Percentiles rank a stretch among this genome's conserved stretches.
phyloP scores from a whole-genome alignment of 1,140 invertebrate species.

The Piezodorus guildinii region DNA sequence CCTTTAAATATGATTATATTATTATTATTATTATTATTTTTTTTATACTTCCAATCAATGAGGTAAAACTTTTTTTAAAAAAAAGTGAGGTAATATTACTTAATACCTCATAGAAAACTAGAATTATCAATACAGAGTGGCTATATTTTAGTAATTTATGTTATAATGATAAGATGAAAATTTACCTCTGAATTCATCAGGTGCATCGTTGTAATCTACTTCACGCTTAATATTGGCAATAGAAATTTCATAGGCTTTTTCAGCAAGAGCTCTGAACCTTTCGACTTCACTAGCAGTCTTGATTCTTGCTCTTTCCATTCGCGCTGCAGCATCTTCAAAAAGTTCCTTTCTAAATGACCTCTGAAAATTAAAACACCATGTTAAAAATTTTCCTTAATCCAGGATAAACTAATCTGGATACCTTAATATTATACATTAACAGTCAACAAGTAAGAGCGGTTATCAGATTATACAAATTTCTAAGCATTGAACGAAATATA shows the following conservation, averaged over 20 bases:
- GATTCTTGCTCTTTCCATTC: slow-evolving; percentile 68
- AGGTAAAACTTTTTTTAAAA: no score
- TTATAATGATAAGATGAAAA: not conserved
- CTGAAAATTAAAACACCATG: slow-evolving; percentile 42
- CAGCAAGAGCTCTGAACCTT: slow-evolving; percentile 65
- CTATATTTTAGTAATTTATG: not conserved
- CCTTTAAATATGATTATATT: no score
- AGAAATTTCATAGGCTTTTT: slow-evolving; percentile 65
- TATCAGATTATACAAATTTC: no score
- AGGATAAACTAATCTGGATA: no score
- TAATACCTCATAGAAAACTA: not conserved
- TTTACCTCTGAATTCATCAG: slow-evolving; percentile 82
- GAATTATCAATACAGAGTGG: no score
- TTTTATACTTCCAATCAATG: no score
- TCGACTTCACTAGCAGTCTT: slow-evolving; percentile 74
- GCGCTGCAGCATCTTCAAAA: slow-evolving; percentile 76
- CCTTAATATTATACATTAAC: no score
- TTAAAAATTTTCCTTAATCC: slow-evolving; percentile 9
- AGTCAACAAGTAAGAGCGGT: no score
- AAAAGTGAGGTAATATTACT: not conserved
- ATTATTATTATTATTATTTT: no score
- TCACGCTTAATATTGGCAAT: slow-evolving; percentile 74
- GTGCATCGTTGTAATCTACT: slow-evolving; percentile 89
- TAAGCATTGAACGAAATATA: no score
- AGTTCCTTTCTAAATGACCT: slow-evolving; percentile 85